Base-by-base conservation (phyloP, 2,888 invertebrate species). In the Drosophila kanekoi region DNA sequence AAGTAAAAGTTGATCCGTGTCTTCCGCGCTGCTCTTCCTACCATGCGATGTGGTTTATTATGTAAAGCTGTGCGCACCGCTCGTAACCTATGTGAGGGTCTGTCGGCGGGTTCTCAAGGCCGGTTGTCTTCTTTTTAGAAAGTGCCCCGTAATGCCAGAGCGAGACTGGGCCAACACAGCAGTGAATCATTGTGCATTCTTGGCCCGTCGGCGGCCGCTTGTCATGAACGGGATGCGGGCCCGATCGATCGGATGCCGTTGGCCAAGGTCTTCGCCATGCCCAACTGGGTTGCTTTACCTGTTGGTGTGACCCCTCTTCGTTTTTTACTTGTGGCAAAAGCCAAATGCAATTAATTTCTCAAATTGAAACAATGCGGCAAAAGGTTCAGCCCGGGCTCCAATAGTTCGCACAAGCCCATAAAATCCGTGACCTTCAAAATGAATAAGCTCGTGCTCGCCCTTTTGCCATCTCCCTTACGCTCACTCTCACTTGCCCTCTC, bases 1-100 rank as follows among this genome's bases (percentile, higher is more conserved):
- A 69, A 76, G 87, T 83, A 83, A 83, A 83, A 83, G 83, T 82
- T 87, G 88, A 83, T 77, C 65, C 63, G 71, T 65, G 48, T 43
- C 70, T 62, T 43, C 70, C 62, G 48, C 67, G 18, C 45, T 40
- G 40, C 33, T n/a, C 16, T n/a, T 28, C 52, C 40, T 18, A 32
- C 18, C 23, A 8, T 32, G 41, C 57, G 9, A 10, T 23, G 9
- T 38, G 20, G 32, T 58, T n/a, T 72, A 73, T 84, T 85, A 84
- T 86, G 86, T 88, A 84, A 84, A 75, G 59, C 65, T 51, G 43
- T 48, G 59, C 57, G 59, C 64, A 38, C 35, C 20, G 48, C 56
- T 81, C 58, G 81, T 71, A 79, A 68, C 71, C 74, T 73, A 62
- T 43, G 63, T 54, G 47, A 44, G 16, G 43, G 53, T 56, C 6